These are phyloP conservation scores for Drosophila heteroneura DNA, from an alignment of 2,888 invertebrate genomes.

Conservation along the genomic window DNA sequence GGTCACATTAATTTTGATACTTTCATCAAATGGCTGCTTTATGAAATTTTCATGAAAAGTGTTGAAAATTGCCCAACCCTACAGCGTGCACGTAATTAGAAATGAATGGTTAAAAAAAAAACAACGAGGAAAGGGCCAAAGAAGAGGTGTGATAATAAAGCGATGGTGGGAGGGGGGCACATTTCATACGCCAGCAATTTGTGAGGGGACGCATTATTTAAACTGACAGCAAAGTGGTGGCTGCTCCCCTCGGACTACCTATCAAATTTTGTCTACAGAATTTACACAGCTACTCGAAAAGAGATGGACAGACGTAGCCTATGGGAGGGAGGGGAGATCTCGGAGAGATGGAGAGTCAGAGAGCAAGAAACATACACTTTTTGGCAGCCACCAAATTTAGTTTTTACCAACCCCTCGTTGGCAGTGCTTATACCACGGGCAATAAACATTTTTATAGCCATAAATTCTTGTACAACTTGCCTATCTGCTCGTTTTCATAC, in stretches of 20 bases:
- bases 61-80: conserved; percentile 38
- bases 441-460: conserved; percentile 79
- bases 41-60: conserved; percentile 49
- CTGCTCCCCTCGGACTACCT: conserved; percentile 57
- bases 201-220: conserved; percentile 63
- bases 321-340: not conserved
- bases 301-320: not conserved
- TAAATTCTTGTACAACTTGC: conserved; percentile 65
- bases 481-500: conserved; percentile 22
- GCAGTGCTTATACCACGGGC: conserved; percentile 54
- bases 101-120: conserved; percentile 13
- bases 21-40: conserved; percentile 49
- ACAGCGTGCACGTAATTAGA: conserved; percentile 57
- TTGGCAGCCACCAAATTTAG: conserved; percentile 17
- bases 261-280: conserved; percentile 54
- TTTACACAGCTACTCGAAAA: conserved; percentile 22
- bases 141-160: not conserved
- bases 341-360: not conserved
- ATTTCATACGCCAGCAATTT: conserved; percentile 60
- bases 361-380: not conserved
- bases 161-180: not conserved
- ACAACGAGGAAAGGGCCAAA: not conserved
- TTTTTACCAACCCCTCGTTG: conserved; percentile 10
- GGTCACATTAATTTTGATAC: conserved; percentile 51
- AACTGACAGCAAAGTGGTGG: conserved; percentile 59